Evolutionary conservation across 2,888 invertebrate genomes (phyloP).

Genomic region (Dicycla oo): DNA sequence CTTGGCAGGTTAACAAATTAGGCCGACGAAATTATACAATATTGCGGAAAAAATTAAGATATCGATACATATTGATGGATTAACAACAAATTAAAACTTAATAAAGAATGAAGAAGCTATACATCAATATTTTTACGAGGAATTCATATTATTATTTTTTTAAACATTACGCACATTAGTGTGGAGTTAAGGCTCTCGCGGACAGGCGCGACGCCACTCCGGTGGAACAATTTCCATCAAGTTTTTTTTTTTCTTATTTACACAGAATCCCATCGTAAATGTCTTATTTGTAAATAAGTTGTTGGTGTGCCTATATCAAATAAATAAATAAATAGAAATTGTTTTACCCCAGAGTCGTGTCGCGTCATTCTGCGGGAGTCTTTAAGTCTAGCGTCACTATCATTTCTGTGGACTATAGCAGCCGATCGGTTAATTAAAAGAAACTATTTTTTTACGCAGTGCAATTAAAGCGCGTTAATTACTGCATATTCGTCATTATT

Average conservation of each 20-base stretch:
- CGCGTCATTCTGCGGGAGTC: too few relatives aligned
- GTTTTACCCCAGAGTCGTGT: too few relatives aligned
- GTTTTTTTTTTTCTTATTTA: too few relatives aligned
- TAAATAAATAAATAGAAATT: too few relatives aligned
- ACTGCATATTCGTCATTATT: conserved; percentile 33
- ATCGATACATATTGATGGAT: conserved; percentile 2
- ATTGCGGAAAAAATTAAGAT: conserved; percentile 8
- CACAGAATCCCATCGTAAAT: too few relatives aligned
- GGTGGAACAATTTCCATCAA: too few relatives aligned
- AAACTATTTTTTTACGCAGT: conserved; percentile 41
- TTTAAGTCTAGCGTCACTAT: conserved; percentile 30
- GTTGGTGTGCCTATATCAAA: too few relatives aligned
- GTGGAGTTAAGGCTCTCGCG: too few relatives aligned
- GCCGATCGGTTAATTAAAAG: conserved; percentile 26
- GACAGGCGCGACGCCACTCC: too few relatives aligned
- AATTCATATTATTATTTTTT: not conserved
- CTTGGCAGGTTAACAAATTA: too few relatives aligned
- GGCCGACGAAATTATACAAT: conserved; percentile 16
- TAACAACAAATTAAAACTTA: conserved; percentile 12
- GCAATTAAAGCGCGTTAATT: conserved; percentile 34
- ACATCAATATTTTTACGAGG: conserved; percentile 25
- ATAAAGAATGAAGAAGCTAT: conserved; percentile 21
- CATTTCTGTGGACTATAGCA: conserved; percentile 24
- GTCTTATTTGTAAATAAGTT: too few relatives aligned
- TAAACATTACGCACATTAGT: too few relatives aligned